A percentile compares a stretch with the other conserved stretches of the same genome.
Evolutionary conservation across 1,140 invertebrate genomes (phyloP).

Genomic region (Wiebesia pumilae): DNA sequence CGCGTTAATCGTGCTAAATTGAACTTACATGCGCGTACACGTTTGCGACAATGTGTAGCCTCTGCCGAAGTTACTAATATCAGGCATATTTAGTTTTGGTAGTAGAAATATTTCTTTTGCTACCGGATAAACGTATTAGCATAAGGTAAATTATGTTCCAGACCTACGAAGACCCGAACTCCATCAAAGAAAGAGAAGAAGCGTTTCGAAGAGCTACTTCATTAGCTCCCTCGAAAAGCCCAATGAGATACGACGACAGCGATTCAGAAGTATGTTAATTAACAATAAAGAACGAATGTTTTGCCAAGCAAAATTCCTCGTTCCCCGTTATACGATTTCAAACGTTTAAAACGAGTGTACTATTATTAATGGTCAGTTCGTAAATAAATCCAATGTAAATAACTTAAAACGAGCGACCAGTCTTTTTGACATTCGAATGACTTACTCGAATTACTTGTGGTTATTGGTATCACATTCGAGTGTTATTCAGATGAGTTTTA

Average conservation of each 20-base stretch:
- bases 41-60: too few relatives aligned
- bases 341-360: conserved; percentile 13
- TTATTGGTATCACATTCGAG: neutral
- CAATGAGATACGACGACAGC: conserved; percentile 67
- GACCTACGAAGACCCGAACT: conserved; percentile 67
- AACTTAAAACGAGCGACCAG: neutral
- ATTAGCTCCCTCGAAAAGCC: conserved; percentile 59
- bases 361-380: conserved; percentile 17
- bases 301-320: conserved; percentile 19
- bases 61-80: too few relatives aligned
- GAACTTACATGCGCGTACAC: too few relatives aligned
- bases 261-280: conserved; percentile 68
- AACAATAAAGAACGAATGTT: conserved; percentile 61
- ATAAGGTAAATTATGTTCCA: conserved; percentile 53
- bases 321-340: neutral
- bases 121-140: too few relatives aligned
- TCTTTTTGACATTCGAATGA: conserved; percentile 19
- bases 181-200: conserved; percentile 55
- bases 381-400: conserved; percentile 42
- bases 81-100: too few relatives aligned
- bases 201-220: conserved; percentile 61
- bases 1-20: too few relatives aligned
- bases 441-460: neutral
- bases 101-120: too few relatives aligned
- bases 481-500: neutral